Conservation (phyloP, 2,888 invertebrate species). For the Trachelus iudaicus region DNA sequence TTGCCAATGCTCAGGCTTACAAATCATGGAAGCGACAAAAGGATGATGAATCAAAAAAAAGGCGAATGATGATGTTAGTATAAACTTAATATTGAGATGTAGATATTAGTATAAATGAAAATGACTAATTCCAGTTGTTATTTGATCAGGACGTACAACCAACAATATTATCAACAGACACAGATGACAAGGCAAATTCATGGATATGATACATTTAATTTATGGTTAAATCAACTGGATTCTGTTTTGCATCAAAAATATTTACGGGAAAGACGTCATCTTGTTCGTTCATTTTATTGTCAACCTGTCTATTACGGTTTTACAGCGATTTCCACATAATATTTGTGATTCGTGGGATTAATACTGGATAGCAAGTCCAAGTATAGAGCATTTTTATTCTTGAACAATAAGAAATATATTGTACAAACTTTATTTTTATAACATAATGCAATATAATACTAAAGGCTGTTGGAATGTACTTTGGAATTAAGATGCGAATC, state of each 20-base stretch:
- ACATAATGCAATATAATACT: neutral
- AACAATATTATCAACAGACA: neutral
- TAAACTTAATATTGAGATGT: neutral
- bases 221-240: conserved; percentile 40
- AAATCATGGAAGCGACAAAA: conserved; percentile 22
- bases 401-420: neutral
- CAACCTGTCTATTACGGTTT: conserved; percentile 37
- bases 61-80: conserved; percentile 19
- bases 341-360: neutral
- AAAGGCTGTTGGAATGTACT: neutral
- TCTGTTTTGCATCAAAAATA: conserved; percentile 39
- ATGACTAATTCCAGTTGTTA: no score
- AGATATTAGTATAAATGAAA: no score
- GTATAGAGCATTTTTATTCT: neutral
- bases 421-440: neutral
- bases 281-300: conserved; percentile 38
- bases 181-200: neutral
- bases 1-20: conserved; percentile 27
- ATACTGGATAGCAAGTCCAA: no score
- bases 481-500: no score
- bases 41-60: conserved; percentile 16
- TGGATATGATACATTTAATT: conserved; percentile 21
- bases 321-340: conserved; percentile 15
- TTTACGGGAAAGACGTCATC: conserved; percentile 36
- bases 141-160: neutral